Evolutionary conservation across 2,888 invertebrate genomes (phyloP).

Genomic region (Coronaproctus castanopsis): DNA sequence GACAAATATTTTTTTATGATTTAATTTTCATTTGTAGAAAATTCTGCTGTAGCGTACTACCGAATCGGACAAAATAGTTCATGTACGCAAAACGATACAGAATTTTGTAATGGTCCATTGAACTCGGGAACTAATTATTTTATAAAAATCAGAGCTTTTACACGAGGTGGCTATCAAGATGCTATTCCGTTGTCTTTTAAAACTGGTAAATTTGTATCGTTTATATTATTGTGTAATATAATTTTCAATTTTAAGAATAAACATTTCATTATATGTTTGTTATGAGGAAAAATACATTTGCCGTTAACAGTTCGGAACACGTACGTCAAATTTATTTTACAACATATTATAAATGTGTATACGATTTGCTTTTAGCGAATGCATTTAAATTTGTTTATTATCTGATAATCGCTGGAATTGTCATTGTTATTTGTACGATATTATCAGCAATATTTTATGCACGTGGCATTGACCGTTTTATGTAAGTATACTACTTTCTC

Average conservation of each 20-base stretch:
- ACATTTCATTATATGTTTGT: no score
- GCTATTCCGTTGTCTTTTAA: conserved; percentile 1
- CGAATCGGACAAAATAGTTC: neutral
- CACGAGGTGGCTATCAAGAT: conserved; percentile 4
- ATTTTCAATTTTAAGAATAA: no score
- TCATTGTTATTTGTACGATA: neutral
- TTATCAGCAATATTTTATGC: neutral
- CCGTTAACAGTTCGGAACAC: no score
- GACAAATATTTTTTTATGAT: no score
- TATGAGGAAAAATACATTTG: no score
- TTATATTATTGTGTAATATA: no score
- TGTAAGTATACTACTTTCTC: neutral
- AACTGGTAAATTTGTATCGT: no score
- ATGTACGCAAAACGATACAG: neutral
- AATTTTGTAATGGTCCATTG: conserved; percentile 12
- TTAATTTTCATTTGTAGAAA: no score
- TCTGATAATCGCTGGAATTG: neutral
- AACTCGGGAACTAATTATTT: conserved; percentile 7
- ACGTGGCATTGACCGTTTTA: neutral
- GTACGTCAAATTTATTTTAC: no score
- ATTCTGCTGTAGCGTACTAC: no score
- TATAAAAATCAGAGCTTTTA: conserved; percentile 11
- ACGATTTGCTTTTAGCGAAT: neutral
- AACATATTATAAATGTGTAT: no score
- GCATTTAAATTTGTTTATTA: neutral